Evolutionary conservation across 1,140 invertebrate genomes (phyloP).

Genomic region (Drosophila sturtevanti): DNA sequence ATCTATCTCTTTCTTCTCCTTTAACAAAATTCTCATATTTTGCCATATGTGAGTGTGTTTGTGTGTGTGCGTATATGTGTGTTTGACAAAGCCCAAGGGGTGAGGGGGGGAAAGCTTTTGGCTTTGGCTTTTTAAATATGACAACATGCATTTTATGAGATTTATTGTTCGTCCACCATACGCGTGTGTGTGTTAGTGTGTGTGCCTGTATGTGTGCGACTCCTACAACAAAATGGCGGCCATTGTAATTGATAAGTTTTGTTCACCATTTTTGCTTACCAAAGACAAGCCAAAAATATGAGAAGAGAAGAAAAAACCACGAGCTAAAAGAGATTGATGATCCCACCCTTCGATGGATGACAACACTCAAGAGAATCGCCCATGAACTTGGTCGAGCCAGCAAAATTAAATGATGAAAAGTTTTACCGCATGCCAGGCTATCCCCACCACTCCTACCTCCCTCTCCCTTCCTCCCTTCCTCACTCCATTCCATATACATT

Average conservation of each 20-base stretch:
- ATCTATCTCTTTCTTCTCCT: slow-evolving; percentile 18
- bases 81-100: slow-evolving; percentile 44
- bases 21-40: neutral
- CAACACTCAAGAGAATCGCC: slow-evolving; percentile 30
- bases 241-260: slow-evolving; percentile 78
- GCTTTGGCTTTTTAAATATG: slow-evolving; percentile 75
- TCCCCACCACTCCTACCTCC: too few relatives aligned
- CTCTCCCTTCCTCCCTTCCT: too few relatives aligned
- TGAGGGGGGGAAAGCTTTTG: slow-evolving; percentile 33
- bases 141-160: slow-evolving; percentile 76
- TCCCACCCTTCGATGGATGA: slow-evolving; percentile 56
- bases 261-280: slow-evolving; percentile 59
- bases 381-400: slow-evolving; percentile 63
- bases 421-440: slow-evolving; percentile 23
- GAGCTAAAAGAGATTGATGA: slow-evolving; percentile 77
- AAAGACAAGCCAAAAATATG: neutral
- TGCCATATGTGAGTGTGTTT: neutral
- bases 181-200: slow-evolving; percentile 1
- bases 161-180: slow-evolving; percentile 38
- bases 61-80: neutral
- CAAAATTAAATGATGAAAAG: slow-evolving; percentile 76
- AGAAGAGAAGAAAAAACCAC: slow-evolving; percentile 12
- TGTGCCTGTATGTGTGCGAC: slow-evolving; percentile 8
- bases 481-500: too few relatives aligned
- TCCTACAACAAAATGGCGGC: slow-evolving; percentile 36